Base-by-base conservation (phyloP, 1,140 invertebrate species). In the Drosophila busckii region DNA sequence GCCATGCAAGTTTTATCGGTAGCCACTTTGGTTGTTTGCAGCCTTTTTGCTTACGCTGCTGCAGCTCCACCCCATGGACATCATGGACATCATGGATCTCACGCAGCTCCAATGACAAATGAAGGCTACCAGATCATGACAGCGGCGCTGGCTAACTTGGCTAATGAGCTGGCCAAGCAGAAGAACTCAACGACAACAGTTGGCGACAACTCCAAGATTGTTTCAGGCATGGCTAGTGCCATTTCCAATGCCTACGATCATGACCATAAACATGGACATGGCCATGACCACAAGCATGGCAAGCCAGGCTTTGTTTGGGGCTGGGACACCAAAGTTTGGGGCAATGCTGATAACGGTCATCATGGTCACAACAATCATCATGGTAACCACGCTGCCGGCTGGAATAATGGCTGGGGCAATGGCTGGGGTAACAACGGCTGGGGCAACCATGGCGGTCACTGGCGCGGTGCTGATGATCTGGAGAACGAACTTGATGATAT, bases 1-100 rank as follows among this genome's bases (percentile, higher is more conserved):
- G 13, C 20, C 49, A 60, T 60, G 56, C 49, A 45, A 3, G 40
- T 32, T 16, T 19, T 54, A n/a, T 44, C 49, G 15, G 20, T 60
- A 15, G 20, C 40, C 3, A 31, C 49, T 3, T 7, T 60, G 12
- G 15, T 60, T 2, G 0, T 60, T 19, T 49, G 40, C 56, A 40
- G 49, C 40, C 16, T 60, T 3, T 38, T 38, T 12, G 56, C 40
- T 26, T 38, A 19, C 12, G 3, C 40, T 0, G 0, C 26, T 19
- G 49, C 40, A 3, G 25, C 20, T 3, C 49, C 56, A 6, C 49
- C n/a, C n/a, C n/a, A n/a, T n/a, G n/a, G n/a, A n/a, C n/a, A n/a
- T n/a, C n/a, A n/a, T n/a, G n/a, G n/a, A n/a, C n/a, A n/a, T n/a
- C n/a, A n/a, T n/a, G n/a, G n/a, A n/a, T n/a, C n/a, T n/a, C n/a